Percentiles rank a stretch among this genome's conserved stretches.
phyloP scores from a whole-genome alignment of 2,888 invertebrate species.

The Apamea crenata region DNA sequence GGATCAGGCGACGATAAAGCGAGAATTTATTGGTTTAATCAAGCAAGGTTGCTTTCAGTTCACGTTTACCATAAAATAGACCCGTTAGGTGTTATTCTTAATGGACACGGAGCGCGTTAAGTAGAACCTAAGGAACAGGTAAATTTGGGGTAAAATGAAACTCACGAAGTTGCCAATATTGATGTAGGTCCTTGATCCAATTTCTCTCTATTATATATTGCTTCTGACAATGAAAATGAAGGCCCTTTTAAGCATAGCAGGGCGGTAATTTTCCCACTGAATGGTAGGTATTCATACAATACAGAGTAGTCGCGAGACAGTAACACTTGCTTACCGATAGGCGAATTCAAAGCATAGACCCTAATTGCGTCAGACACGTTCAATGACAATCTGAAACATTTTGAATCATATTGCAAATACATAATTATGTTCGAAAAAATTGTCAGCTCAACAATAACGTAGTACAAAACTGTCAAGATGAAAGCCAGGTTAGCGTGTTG shows the following conservation, averaged over 20 bases:
- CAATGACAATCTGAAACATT: background rate
- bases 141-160: conserved; percentile 12
- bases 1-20: conserved; percentile 31
- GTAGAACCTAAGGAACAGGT: conserved; percentile 15
- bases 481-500: background rate
- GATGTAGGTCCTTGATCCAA: conserved; percentile 5
- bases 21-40: conserved; percentile 61
- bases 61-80: conserved; percentile 34
- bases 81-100: conserved; percentile 23
- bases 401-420: background rate
- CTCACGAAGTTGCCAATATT: background rate
- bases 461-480: background rate
- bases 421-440: background rate
- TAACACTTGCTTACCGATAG: background rate
- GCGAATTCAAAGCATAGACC: too few species aligned
- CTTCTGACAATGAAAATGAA: background rate
- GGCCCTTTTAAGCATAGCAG: background rate
- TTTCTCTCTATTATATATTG: conserved; percentile 4
- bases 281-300: too few species aligned
- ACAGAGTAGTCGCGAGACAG: background rate
- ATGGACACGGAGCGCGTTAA: conserved; percentile 30
- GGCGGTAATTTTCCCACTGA: too few species aligned
- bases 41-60: conserved; percentile 40
- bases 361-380: background rate
- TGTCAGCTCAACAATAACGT: background rate